phyloP scores from a whole-genome alignment of 2,113 vertebrate genomes.

The Antigone vipio region DNA sequence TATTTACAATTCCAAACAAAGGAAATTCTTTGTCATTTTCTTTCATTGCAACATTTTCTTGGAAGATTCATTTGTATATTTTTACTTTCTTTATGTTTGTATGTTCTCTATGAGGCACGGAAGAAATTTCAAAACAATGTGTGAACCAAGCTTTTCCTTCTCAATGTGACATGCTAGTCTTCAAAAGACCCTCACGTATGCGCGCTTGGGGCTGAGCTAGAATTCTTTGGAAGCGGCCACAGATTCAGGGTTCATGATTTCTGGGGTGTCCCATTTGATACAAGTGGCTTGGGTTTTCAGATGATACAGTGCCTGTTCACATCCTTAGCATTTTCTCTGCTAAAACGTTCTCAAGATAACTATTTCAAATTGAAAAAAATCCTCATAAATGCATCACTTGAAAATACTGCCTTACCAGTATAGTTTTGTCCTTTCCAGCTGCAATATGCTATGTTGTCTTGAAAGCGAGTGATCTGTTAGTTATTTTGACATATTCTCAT shows the following conservation, averaged over 20 bases:
- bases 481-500: background rate
- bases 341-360: background rate
- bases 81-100: conserved; percentile 42
- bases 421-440: background rate
- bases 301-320: background rate
- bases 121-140: background rate
- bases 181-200: background rate
- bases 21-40: conserved; percentile 23
- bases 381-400: background rate
- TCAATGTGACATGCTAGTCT: background rate
- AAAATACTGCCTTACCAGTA: background rate
- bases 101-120: background rate
- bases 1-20: conserved; percentile 40
- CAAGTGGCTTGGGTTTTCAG: background rate
- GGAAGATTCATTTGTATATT: conserved; percentile 40
- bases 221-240: background rate
- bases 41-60: conserved; percentile 15
- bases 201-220: background rate
- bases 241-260: background rate
- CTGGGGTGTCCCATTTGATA: background rate
- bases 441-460: background rate
- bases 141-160: background rate
- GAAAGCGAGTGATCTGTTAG: background rate
- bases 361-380: background rate
- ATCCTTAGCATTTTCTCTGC: background rate